phyloP scores from a whole-genome alignment of 37 sponge, comb jelly and placozoan species.

The Dysidea cf. avara region DNA sequence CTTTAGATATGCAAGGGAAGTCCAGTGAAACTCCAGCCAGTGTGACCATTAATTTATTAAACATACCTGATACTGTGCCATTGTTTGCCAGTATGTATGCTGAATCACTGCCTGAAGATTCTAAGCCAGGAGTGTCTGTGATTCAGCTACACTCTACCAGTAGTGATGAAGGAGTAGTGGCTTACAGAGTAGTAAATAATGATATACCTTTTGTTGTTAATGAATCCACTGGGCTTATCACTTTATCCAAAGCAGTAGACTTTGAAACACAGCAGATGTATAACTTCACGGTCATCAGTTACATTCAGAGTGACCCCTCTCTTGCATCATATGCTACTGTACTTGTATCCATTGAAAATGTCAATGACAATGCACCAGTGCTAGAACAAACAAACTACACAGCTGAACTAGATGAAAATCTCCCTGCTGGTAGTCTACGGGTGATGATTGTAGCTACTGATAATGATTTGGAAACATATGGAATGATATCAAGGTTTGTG shows the following conservation, averaged over 20 bases:
- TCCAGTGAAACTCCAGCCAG: slow-evolving; percentile 32
- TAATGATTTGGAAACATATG: slow-evolving; percentile 23
- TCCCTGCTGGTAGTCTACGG: neutral
- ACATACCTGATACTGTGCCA: slow-evolving; percentile 55
- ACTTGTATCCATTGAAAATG: slow-evolving; percentile 21
- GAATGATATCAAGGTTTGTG: slow-evolving; percentile 19
- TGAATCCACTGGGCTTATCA: slow-evolving; percentile 20
- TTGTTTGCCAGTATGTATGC: slow-evolving; percentile 24
- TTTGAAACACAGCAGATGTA: slow-evolving; percentile 26
- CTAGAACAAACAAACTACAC: slow-evolving; percentile 5
- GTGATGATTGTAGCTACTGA: slow-evolving; percentile 24
- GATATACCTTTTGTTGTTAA: slow-evolving; percentile 23
- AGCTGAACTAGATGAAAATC: slow-evolving; percentile 24
- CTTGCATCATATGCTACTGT: slow-evolving; percentile 14
- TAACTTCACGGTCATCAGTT: slow-evolving; percentile 21
- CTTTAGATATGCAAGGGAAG: slow-evolving; percentile 46
- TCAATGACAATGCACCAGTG: slow-evolving; percentile 30
- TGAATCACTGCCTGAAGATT: slow-evolving; percentile 25
- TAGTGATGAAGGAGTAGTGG: slow-evolving; percentile 31
- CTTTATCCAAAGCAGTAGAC: slow-evolving; percentile 28
- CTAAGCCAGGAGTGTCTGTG: slow-evolving; percentile 13
- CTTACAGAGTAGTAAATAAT: neutral
- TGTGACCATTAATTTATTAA: slow-evolving; percentile 33
- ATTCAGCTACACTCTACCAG: slow-evolving; percentile 10
- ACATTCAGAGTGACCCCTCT: slow-evolving; percentile 5